Evolutionary conservation across 2,797 vertebrate genomes (phyloP), one percentile per base, ranked within the genome.

Genomic region (Diceros bicornis): DNA sequence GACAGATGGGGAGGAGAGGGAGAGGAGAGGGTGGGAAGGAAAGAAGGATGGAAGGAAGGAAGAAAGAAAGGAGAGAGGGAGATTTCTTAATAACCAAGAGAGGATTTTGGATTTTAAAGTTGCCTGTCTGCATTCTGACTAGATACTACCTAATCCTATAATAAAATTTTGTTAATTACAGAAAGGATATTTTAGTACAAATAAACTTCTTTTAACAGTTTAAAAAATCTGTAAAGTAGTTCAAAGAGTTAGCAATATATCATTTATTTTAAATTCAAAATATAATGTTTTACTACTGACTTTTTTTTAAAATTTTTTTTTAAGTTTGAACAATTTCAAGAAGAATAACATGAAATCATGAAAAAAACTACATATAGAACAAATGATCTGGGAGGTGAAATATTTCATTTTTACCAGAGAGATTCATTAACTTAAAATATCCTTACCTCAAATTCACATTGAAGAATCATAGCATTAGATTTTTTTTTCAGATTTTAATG

Each of bases 391-490:
- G 12, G 7, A 57, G 32, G 29, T 32, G 9, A 89, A 77, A 57
- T 89, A 68, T 66, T 90, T 94, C 55, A 74, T 91, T 91, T 93
- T 84, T 86, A 78, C 27, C n/a, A 74, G 20, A 89, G 10, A 66
- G 18, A 83, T 71, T 86, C 25, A 69, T 62, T 75, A 32, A n/a
- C 79, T 82, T 91, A 75, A 95, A 94, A 83, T 64, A 50, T 66
- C 57, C 57, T 89, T 69, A 89, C 55, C 37, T 83, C 74, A 55
- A 84, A 87, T 52, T 82, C 34, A 66, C 41, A 61, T 44, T 64
- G 61, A 94, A 94, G 32, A 97, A 86, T 61, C 20, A 55, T 27
- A 95, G 37, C 41, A 57, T 27, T 64, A 20, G 13, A 3, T n/a
- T 75, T 55, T 61, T 88, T 88, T 89, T 95, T 57, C 78, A 59